phyloP scores from a whole-genome alignment of 2,888 invertebrate genomes.

The Archips crataeganus region DNA sequence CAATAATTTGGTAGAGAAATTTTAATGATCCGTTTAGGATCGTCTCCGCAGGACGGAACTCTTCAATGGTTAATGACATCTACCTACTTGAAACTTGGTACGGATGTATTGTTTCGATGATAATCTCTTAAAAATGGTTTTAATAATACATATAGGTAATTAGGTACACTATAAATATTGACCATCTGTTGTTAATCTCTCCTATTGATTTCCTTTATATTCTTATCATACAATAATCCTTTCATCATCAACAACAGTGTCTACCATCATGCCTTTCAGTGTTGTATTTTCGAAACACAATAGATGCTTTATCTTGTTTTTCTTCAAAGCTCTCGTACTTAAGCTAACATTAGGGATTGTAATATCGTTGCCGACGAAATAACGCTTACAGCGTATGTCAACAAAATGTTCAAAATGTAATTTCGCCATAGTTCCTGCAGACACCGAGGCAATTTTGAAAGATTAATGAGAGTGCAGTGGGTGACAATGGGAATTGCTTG shows the following conservation, averaged over 20 bases:
- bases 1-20: too few relatives aligned
- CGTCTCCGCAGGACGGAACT: too few relatives aligned
- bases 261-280: background rate
- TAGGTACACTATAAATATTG: background rate
- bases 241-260: background rate
- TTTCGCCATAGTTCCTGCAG: constrained; percentile 40
- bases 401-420: constrained; percentile 45
- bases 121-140: too few relatives aligned
- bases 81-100: too few relatives aligned
- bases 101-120: too few relatives aligned
- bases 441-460: constrained; percentile 43
- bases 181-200: background rate
- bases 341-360: constrained; percentile 11
- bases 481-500: constrained; percentile 34
- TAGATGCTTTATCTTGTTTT: constrained; percentile 5
- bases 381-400: constrained; percentile 31
- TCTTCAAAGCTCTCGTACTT: constrained; percentile 1
- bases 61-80: too few relatives aligned
- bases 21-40: too few relatives aligned
- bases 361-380: constrained; percentile 22
- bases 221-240: constrained; percentile 1
- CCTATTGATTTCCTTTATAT: background rate
- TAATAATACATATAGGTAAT: too few relatives aligned
- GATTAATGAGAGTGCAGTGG: constrained; percentile 44
- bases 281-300: background rate